A percentile compares a stretch with the other conserved stretches of the same genome.
Evolutionary conservation across 2,797 vertebrate species (phyloP).

Genomic region (Enteromius argenteus): DNA sequence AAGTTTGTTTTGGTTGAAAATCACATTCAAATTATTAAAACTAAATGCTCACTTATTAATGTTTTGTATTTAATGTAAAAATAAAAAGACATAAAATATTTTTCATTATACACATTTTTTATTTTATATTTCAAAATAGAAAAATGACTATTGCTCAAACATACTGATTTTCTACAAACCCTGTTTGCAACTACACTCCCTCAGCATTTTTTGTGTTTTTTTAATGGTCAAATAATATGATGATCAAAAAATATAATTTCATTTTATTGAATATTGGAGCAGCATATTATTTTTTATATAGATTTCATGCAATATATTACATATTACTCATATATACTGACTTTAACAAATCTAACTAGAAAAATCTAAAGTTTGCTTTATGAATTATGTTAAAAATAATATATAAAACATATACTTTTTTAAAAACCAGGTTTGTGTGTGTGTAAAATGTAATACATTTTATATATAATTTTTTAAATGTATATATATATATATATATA

Average conservation of each 20-base stretch:
- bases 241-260: not conserved
- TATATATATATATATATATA: not conserved
- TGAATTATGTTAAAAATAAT: too few species aligned
- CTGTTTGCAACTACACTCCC: too few species aligned
- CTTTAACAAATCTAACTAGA: too few species aligned
- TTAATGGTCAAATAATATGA: not conserved
- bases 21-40: not conserved
- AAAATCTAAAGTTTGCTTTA: too few species aligned
- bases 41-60: not conserved
- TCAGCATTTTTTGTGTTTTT: too few species aligned
- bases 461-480: too few species aligned
- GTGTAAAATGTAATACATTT: too few species aligned
- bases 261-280: not conserved
- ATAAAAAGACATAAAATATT: not conserved
- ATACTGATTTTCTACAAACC: too few species aligned
- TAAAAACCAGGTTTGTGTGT: too few species aligned
- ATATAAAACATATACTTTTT: too few species aligned
- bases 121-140: not conserved
- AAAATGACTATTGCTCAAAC: not conserved
- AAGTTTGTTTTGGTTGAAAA: not conserved
- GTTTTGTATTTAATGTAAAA: not conserved
- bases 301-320: not conserved
- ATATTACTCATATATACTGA: too few species aligned
- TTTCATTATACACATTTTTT: not conserved
- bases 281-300: not conserved